Evolutionary conservation across 2,797 vertebrate species (phyloP).

Genomic region (Gymnopithys bicolor): DNA sequence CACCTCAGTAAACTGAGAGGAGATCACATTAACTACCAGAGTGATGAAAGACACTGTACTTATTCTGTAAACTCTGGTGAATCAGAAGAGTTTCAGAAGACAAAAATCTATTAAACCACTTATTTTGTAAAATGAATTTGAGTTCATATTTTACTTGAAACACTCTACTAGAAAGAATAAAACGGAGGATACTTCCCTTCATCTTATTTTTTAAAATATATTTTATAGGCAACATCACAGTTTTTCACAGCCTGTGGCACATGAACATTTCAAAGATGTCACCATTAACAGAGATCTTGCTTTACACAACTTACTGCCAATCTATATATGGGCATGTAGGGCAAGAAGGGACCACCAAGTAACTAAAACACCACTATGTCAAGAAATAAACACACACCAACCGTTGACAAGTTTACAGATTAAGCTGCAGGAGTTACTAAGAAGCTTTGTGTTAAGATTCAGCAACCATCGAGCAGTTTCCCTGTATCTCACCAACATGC

Average conservation of each 20-base stretch:
- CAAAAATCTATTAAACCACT: background rate
- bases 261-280: background rate
- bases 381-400: background rate
- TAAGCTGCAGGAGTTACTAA: background rate
- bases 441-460: background rate
- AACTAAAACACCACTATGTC: background rate
- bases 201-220: background rate
- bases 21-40: background rate
- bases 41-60: background rate
- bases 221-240: background rate
- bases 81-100: background rate
- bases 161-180: background rate
- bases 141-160: background rate
- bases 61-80: background rate
- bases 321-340: fast-evolving
- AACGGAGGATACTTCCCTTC: background rate
- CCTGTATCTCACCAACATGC: background rate
- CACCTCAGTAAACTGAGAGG: background rate
- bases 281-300: background rate
- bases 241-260: background rate
- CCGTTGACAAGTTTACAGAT: background rate
- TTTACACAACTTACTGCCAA: background rate
- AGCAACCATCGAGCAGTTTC: background rate
- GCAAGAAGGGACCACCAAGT: background rate
- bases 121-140: background rate